Evolutionary conservation across 2,113 vertebrate genomes (phyloP).

Genomic region (Procapra przewalskii): DNA sequence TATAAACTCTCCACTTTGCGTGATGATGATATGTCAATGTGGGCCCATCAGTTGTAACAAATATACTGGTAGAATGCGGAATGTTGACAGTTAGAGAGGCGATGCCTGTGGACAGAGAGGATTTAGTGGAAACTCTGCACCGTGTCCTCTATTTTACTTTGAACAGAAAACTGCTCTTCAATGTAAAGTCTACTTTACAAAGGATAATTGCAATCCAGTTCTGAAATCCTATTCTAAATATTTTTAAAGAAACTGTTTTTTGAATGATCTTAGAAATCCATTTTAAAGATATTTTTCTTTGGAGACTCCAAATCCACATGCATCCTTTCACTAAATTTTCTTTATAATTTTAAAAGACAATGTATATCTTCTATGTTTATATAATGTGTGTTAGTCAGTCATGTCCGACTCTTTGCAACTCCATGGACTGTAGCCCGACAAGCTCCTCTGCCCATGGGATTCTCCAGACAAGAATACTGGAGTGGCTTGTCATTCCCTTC

Average conservation of each 20-base stretch:
- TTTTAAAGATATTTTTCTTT: background rate
- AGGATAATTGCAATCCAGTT: background rate
- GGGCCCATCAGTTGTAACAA: background rate
- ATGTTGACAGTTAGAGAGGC: too few species aligned
- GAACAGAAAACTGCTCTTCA: background rate
- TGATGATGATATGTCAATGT: background rate
- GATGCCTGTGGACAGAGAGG: background rate
- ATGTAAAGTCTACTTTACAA: background rate
- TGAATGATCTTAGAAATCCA: background rate
- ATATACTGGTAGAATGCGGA: rapidly evolving
- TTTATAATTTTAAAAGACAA: background rate
- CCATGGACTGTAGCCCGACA: background rate
- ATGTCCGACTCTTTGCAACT: background rate
- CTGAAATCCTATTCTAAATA: background rate
- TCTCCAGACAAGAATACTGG: background rate
- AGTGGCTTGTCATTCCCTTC: background rate
- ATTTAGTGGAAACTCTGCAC: background rate
- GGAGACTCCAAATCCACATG: background rate
- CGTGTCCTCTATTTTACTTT: background rate
- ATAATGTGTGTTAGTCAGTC: background rate
- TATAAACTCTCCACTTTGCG: background rate
- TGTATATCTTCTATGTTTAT: background rate
- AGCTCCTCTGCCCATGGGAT: background rate
- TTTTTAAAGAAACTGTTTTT: background rate
- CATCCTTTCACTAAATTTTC: background rate